Evolutionary conservation across 2,888 invertebrate species (phyloP), one percentile per base, ranked within the genome.

Genomic region (Pyrrhia umbra): DNA sequence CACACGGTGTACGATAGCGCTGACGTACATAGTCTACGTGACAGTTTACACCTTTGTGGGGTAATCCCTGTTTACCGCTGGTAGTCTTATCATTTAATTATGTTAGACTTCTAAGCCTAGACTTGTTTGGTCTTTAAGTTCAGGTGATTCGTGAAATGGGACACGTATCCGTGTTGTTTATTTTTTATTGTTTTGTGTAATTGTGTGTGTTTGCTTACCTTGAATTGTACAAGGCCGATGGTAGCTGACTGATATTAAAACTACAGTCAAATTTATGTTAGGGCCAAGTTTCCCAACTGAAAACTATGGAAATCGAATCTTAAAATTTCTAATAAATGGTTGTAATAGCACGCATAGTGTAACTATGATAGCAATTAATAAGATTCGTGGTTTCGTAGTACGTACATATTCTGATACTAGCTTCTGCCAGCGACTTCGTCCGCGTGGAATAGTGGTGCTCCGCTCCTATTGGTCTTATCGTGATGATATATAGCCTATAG

Each of bases 21-120:
- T 81, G 80, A 75, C 69, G 66, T 70, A 57, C 46, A 68, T 55
- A 43, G 65, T 5, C 57, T 78, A 76, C 81, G 80, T 81, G 81
- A 80, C 77, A 73, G 73, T 77, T 64, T 71, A 73, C 82, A 83
- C 82, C 80, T 78, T 68, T 51, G 75, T 69, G 21, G 46, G 16
- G 52, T 61, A 70, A 67, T 45, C 60, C 59, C 10, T 77, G 67
- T 70, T 70, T 76, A 69, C 62, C 37, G 23, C 34, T 18, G 51
- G 60, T 42, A 34, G 47, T 40, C 49, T 68, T 74, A 68, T 77
- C 75, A 74, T 77, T 67, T 68, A 72, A 72, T 68, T 46, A 62
- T 65, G 57, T 65, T 54, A 78, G 43, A 52, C 42, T 75, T 69
- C 60, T 66, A 23, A 56, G 40, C 15, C 49, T 60, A 60, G 25